Base-by-base conservation (phyloP, 2,888 invertebrate species). In the Pyrgus malvae region DNA sequence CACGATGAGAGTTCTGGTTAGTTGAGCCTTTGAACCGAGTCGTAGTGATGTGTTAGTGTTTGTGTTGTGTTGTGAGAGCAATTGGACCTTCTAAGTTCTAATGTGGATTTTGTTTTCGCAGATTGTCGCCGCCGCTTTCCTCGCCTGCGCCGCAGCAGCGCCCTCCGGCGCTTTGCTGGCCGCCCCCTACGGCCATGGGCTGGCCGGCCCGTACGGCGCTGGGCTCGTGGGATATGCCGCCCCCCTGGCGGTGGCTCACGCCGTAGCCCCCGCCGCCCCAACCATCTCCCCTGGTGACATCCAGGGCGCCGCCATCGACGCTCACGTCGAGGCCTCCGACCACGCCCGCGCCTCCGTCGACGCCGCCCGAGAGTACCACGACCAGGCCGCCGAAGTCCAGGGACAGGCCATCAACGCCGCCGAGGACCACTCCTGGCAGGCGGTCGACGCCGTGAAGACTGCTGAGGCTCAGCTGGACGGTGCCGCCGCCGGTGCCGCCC, bases 81-180 rank as follows among this genome's bases (percentile, higher is more conserved):
- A 64, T 60, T 58, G 60, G 57, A 60, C n/a, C n/a, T 64, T 48
- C 48, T 42, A 41, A 55, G 38, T 58, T 61, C 58, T 58, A 67
- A 68, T 61, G 56, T 59, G 51, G 45, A 44, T 63, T 67, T 66
- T 74, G 69, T 63, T 67, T 75, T 78, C 75, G 42, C 85, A 92
- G 92, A 91, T 91, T 83, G 90, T 91, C 71, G 83, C 92, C 82
- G 83, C 86, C 77, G 88, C 91, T 83, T 78, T 91, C 72, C 71
- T 74, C 73, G 75, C 75, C 79, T 83, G 80, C 80, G 85, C 84
- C 82, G 82, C 83, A 78, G 85, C 86, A 64, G 83, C 75, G 55
- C 83, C 83, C 44, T 83, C 84, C 45, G 83, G 84, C 62, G 75
- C 72, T 57, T 74, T 83, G 82, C 76, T 83, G 77, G 80, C 74